Evolutionary conservation across 2,888 invertebrate genomes (phyloP).

Genomic region (Dolichopus griseipennis): DNA sequence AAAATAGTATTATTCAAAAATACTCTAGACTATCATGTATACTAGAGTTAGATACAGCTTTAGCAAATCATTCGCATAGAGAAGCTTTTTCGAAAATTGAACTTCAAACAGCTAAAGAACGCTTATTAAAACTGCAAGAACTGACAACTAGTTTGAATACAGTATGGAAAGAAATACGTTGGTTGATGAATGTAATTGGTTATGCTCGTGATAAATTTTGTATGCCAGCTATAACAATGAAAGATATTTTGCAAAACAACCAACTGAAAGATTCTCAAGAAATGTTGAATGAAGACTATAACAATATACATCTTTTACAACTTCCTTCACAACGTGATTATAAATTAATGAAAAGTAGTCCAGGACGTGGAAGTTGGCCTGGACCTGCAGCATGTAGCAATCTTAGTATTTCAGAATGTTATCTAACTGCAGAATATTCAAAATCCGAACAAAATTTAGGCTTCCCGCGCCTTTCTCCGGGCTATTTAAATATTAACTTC

Average conservation of each 20-base stretch:
- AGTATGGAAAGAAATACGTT: slow-evolving; percentile 89
- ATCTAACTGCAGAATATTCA: slow-evolving; percentile 62
- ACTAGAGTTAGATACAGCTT: slow-evolving; percentile 80
- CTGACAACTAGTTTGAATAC: slow-evolving; percentile 77
- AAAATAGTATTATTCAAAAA: slow-evolving; percentile 77
- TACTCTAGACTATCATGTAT: slow-evolving; percentile 90
- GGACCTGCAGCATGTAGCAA: slow-evolving; percentile 54
- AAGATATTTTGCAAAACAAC: slow-evolving; percentile 37
- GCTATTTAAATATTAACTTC: slow-evolving; percentile 48
- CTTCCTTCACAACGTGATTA: slow-evolving; percentile 53
- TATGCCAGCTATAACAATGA: slow-evolving; percentile 39
- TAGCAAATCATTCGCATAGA: slow-evolving; percentile 86
- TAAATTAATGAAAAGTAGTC: slow-evolving; percentile 65
- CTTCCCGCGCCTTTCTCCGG: slow-evolving; percentile 7
- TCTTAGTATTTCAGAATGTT: slow-evolving; percentile 44
- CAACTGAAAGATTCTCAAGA: slow-evolving; percentile 16
- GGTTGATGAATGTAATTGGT: slow-evolving; percentile 92
- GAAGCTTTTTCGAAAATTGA: slow-evolving; percentile 92
- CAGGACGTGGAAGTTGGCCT: slow-evolving; percentile 78
- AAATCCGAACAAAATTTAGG: slow-evolving; percentile 68
- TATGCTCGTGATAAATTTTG: slow-evolving; percentile 75
- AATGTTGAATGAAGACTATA: slow-evolving; percentile 17
- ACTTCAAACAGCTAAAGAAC: slow-evolving; percentile 74
- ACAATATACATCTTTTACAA: slow-evolving; percentile 37
- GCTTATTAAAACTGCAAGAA: slow-evolving; percentile 70